Evolutionary conservation across 2,888 invertebrate species (phyloP).

Genomic region (Hedychridium roseum): DNA sequence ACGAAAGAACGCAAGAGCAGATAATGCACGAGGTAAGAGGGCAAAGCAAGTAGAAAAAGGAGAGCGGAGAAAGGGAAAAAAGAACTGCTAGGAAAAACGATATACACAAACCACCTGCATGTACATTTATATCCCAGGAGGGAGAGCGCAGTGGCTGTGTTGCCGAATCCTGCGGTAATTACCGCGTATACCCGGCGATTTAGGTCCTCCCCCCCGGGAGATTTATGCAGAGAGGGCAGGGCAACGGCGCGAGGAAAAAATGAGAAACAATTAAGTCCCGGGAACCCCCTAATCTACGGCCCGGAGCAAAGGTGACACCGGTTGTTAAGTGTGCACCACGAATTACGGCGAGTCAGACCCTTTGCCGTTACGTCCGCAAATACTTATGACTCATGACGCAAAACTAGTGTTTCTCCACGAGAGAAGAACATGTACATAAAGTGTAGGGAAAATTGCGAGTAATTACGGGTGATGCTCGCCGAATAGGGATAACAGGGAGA

Average conservation of each 20-base stretch:
- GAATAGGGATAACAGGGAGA: no score
- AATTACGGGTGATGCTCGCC: no score
- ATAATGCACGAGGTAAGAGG: not conserved
- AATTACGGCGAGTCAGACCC: no score
- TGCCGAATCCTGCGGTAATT: slow-evolving; percentile 36
- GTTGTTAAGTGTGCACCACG: no score
- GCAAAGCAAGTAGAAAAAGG: not conserved
- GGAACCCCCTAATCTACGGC: no score
- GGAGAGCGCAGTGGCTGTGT: slow-evolving; percentile 12
- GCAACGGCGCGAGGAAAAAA: slow-evolving; percentile 1
- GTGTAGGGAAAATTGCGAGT: no score
- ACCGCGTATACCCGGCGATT: slow-evolving; percentile 32
- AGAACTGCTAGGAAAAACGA: slow-evolving; percentile 7
- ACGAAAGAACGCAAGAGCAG: no score
- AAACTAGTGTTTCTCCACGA: no score
- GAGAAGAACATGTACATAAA: no score
- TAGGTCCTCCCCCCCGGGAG: slow-evolving; percentile 21
- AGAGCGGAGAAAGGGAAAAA: slow-evolving; percentile 4
- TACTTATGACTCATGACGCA: no score
- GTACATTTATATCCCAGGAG: slow-evolving; percentile 19
- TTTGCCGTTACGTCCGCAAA: no score
- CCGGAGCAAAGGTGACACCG: no score
- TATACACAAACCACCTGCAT: slow-evolving; percentile 27
- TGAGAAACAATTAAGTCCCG: slow-evolving; percentile 28
- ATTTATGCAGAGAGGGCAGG: slow-evolving; percentile 20